Base-by-base conservation (phyloP, 2,888 invertebrate species). In the Synergus gifuensis region DNA sequence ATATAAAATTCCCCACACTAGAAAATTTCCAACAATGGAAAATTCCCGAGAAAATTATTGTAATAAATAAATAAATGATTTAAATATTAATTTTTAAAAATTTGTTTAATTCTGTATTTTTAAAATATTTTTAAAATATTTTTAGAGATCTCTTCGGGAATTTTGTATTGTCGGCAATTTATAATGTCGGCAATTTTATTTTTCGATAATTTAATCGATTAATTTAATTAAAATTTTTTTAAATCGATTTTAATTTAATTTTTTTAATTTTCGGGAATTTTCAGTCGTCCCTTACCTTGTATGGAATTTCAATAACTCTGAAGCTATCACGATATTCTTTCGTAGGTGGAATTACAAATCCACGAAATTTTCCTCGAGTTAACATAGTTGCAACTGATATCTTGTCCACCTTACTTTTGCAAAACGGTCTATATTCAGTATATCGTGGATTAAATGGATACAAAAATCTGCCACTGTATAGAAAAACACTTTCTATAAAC, bases 291-390 rank as follows among this genome's bases (percentile, higher is more conserved):
- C n/a, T 54, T 1, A 73, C 73, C 12, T 54, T 36, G 11, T 46
- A 73, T 8, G 73, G 73, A 54, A 73, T 73, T 73, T 73, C 73
- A 36, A 73, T 73, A 4, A 73, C 36, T 73, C 54, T 73, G 16
- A 73, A 73, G n/a, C 73, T 73, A 28, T 73, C 36, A 1, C 16
- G n/a, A 54, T 73, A 73, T 4, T n/a, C n/a, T 49, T 40, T 54
- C 1, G 73, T 36, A 9, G 73, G 73, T 36, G 73, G 49, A 73
- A 73, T 54, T 36, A 73, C 28, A 54, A 73, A 54, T 28, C 73
- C 73, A 16, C 73, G 73, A 36, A 73, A 73, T 54, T n/a, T 54
- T 54, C 73, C 73, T 4, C 73, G 73, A 73, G 40, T 54, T n/a
- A 54, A 54, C 73, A 73, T 73, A n/a, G 73, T 73, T 54, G 73